phyloP scores from a whole-genome alignment of 2,113 vertebrate species.

The Cyphomyrus discorhynchus region DNA sequence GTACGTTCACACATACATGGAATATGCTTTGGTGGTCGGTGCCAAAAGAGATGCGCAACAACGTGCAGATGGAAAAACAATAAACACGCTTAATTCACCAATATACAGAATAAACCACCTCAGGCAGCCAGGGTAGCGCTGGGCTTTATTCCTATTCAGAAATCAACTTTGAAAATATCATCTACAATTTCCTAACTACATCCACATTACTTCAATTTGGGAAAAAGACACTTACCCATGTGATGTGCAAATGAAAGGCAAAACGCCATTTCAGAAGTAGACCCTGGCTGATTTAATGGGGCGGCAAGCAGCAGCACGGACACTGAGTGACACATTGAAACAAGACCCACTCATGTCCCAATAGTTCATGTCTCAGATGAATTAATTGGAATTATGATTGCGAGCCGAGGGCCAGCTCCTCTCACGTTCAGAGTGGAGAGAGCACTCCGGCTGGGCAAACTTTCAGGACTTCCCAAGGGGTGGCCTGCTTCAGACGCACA shows the following conservation, averaged over 20 bases:
- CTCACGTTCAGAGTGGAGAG: neutral
- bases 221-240: neutral
- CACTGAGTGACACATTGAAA: neutral
- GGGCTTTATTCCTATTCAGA: neutral
- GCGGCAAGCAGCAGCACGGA: neutral
- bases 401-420: neutral
- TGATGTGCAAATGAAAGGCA: neutral
- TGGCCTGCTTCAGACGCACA: neutral
- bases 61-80: neutral
- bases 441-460: constrained; percentile 21
- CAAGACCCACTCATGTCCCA: neutral
- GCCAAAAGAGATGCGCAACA: too few species aligned
- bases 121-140: neutral
- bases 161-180: neutral
- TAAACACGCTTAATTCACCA: neutral
- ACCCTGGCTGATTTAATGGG: neutral
- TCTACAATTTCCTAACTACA: neutral
- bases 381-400: constrained; percentile 10
- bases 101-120: neutral
- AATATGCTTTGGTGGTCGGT: too few species aligned
- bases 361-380: neutral
- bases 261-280: neutral
- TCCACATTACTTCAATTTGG: neutral
- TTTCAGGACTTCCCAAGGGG: constrained; percentile 24
- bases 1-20: too few species aligned